Base-by-base conservation (phyloP, 1,140 invertebrate species). In the Eumaeus atala region DNA sequence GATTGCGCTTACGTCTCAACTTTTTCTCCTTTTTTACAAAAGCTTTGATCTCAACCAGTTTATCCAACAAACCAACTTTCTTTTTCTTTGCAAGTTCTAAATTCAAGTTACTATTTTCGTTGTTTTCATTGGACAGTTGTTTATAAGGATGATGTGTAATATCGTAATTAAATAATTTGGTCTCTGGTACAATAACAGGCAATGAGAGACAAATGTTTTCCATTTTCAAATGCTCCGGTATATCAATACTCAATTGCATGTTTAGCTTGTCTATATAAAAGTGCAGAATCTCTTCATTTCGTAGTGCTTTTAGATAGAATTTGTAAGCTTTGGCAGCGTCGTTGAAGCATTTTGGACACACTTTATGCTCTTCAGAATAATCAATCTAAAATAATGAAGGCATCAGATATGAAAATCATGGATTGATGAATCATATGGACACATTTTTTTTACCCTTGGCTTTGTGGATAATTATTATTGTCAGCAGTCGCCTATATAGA, bases 261-360 rank as follows among this genome's bases (percentile, higher is more conserved):
- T 68, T 48, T 3, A 85, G 37, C 61, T 74, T 62, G 16, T 74
- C 58, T 0, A 73, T 56, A 59, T 83, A 86, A 61, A 61, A 74
- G 10, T 70, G 48, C 0, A 83, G 57, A 2, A 83, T 56, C 49
- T 78, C 68, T 49, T 81, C 55, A 52, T 59, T 78, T 9, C 59
- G 56, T 60, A 70, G 70, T 7, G 67, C 47, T 21, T 65, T 36
- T n/a, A 74, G 57, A 53, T 70, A 76, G 44, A 86, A 86, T 51
- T 78, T 77, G 48, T 80, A 83, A 14, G 79, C 72, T 38, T 66
- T 61, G 21, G 66, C 72, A 11, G 80, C 75, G 6, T 55, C 51
- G 9, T 61, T 56, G 16, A 80, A 81, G 54, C 83, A 86, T n/a
- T 73, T 63, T 4, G 67, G 54, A 58, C 83, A 86, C 9, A 78